Percentiles rank a stretch among this genome's conserved stretches.
phyloP scores from a whole-genome alignment of 2,113 vertebrate genomes.

The Elgaria multicarinata region DNA sequence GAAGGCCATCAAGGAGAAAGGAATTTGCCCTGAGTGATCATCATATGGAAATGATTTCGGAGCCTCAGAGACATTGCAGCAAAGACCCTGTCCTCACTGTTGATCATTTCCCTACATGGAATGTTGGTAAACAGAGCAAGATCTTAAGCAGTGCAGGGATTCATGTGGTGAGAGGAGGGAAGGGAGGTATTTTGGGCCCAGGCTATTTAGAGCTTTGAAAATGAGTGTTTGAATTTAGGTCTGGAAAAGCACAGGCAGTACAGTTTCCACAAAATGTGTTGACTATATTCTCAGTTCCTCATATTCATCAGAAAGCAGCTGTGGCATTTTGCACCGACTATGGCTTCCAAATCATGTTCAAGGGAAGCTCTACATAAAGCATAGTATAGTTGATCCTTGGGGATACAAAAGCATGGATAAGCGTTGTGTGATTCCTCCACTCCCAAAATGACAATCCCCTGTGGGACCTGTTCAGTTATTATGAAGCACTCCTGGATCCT shows the following conservation, averaged over 20 bases:
- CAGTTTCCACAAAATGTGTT: background rate
- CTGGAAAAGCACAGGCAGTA: background rate
- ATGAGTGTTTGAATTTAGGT: background rate
- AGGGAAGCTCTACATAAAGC: background rate
- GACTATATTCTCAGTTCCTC: background rate
- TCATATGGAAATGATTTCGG: background rate
- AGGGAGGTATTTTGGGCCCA: too few relatives aligned
- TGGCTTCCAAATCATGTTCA: background rate
- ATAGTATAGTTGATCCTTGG: background rate
- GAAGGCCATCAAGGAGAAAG: background rate
- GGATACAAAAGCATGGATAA: too few relatives aligned
- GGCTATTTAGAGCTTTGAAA: background rate
- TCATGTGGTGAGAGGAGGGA: background rate
- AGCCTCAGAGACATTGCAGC: background rate
- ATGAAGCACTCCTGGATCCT: background rate
- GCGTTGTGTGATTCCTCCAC: too few relatives aligned
- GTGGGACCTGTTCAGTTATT: background rate
- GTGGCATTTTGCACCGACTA: background rate
- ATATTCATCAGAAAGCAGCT: background rate
- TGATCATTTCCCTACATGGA: background rate
- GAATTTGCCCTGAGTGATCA: background rate
- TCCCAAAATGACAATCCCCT: too few relatives aligned
- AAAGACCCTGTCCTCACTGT: background rate
- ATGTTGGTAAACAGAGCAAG: too few relatives aligned
- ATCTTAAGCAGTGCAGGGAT: too few relatives aligned